phyloP scores from a whole-genome alignment of 2,888 invertebrate species.

The Sussaba pulchella region DNA sequence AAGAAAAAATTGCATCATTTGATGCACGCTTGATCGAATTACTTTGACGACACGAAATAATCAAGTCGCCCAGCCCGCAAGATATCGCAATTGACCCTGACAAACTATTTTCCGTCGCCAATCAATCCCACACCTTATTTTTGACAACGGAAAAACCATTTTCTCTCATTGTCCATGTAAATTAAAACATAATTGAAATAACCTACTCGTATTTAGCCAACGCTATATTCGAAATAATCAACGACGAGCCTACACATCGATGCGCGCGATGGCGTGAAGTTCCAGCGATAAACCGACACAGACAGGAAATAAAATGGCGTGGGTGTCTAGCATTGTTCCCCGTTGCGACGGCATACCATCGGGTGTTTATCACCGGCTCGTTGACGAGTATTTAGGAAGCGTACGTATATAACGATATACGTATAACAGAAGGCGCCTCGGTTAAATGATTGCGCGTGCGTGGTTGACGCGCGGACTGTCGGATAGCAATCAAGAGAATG shows the following conservation, averaged over 20 bases:
- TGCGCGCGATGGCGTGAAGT: neutral
- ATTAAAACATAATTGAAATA: neutral
- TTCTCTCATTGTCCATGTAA: no score
- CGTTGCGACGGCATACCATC: neutral
- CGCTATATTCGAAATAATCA: no score
- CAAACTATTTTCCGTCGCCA: no score
- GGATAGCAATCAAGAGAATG: constrained; percentile 35
- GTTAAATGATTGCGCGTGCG: constrained; percentile 1
- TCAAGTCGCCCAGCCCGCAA: no score
- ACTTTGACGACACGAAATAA: no score
- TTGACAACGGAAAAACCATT: no score
- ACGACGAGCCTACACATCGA: no score
- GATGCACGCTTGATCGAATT: no score
- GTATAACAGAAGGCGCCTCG: constrained; percentile 23
- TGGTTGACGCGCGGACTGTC: constrained; percentile 15
- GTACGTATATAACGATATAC: neutral
- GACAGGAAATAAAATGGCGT: neutral
- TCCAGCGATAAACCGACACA: neutral
- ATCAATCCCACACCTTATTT: no score
- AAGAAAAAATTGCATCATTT: no score
- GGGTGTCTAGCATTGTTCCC: constrained; percentile 9
- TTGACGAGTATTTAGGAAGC: constrained; percentile 1
- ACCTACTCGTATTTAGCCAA: neutral
- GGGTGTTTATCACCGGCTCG: neutral
- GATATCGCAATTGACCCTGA: no score